Percentiles rank a stretch among this genome's conserved stretches.
These are phyloP conservation scores for Lysiphlebus fabarum DNA, from an alignment of 1,140 invertebrate species.

Conservation along the genomic window DNA sequence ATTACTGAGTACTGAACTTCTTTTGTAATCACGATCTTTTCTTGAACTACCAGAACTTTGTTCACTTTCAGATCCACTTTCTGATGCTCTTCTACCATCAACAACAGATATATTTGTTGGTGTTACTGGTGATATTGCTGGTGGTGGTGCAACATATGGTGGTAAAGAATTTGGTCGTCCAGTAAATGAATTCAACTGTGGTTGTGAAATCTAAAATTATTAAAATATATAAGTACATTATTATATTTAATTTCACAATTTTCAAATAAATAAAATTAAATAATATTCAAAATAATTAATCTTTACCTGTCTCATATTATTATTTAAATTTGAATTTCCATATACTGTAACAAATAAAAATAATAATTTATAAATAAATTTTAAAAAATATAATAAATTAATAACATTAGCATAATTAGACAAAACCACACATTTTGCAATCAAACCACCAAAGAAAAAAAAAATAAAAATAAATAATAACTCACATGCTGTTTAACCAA, in stretches of 20 bases:
- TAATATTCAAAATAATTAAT: background rate
- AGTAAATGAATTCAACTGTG: slow-evolving; percentile 44
- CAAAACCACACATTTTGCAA: slow-evolving; percentile 1
- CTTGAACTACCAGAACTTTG: slow-evolving; percentile 45
- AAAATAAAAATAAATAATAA: slow-evolving; percentile 5
- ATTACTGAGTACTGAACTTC: slow-evolving; percentile 53
- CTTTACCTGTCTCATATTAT: slow-evolving; percentile 42
- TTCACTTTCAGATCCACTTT: slow-evolving; percentile 55
- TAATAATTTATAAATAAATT: too few species aligned
- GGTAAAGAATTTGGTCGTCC: slow-evolving; percentile 51
- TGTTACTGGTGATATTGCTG: slow-evolving; percentile 38
- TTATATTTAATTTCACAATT: background rate
- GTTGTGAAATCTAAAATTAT: slow-evolving; percentile 37
- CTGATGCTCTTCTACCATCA: slow-evolving; percentile 45
- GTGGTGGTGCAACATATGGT: slow-evolving; percentile 51
- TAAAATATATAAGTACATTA: slow-evolving; percentile 4
- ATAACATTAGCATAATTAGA: slow-evolving; percentile 7
- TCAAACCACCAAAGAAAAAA: slow-evolving; percentile 13
- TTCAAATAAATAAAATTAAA: too few species aligned
- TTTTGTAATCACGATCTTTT: slow-evolving; percentile 52
- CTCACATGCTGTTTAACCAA: background rate
- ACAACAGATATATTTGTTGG: slow-evolving; percentile 39
- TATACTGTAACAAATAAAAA: slow-evolving; percentile 46
- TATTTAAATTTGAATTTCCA: slow-evolving; percentile 44
- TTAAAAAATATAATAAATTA: slow-evolving; percentile 1